Evolutionary conservation across 2,113 vertebrate genomes (phyloP).

Genomic region (Pelusios castaneus): DNA sequence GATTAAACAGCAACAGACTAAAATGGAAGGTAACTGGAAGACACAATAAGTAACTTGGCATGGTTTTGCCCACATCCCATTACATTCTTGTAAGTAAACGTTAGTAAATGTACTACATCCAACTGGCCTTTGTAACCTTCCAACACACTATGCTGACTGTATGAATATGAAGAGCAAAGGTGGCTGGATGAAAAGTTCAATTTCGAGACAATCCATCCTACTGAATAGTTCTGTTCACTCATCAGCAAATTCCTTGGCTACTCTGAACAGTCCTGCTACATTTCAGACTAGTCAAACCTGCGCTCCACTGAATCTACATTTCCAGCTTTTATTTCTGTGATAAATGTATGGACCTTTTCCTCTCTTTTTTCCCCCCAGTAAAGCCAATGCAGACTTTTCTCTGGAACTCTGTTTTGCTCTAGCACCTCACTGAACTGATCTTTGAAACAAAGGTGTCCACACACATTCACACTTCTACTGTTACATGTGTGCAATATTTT

Average conservation of each 20-base stretch:
- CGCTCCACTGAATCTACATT: not conserved
- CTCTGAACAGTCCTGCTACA: not conserved
- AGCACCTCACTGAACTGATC: not conserved
- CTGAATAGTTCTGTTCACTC: fast-evolving
- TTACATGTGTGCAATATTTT: fast-evolving
- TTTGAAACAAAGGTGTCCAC: fast-evolving
- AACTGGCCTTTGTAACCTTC: not conserved
- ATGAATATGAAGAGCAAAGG: constrained; percentile 16
- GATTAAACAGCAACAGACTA: not conserved
- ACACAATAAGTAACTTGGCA: not conserved
- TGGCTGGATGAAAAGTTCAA: not conserved
- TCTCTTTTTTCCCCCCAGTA: fast-evolving
- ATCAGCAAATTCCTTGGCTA: not conserved
- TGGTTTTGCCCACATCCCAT: not conserved
- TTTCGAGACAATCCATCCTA: not conserved
- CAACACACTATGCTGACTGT: not conserved
- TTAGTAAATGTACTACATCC: not conserved
- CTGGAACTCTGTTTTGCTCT: not conserved
- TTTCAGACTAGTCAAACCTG: not conserved
- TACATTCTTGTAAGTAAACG: not conserved
- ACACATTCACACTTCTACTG: not conserved
- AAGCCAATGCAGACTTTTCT: not conserved
- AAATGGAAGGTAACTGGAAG: not conserved
- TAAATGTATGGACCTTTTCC: fast-evolving
- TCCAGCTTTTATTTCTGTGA: not conserved